These are phyloP conservation scores for Psittacula echo DNA, from an alignment of 2,797 vertebrate genomes.

Conservation along the genomic window DNA sequence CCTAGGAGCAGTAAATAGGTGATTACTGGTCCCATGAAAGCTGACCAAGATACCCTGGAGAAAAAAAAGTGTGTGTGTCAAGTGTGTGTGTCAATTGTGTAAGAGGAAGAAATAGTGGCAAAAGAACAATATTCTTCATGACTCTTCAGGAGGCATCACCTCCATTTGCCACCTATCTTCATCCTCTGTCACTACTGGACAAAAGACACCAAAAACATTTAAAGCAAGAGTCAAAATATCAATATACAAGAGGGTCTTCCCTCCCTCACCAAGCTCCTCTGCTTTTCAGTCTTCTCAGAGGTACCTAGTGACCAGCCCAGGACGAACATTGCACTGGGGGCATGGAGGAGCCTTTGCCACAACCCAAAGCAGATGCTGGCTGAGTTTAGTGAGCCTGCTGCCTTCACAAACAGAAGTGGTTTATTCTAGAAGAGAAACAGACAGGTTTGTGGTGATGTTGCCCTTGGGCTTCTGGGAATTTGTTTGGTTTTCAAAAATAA, in stretches of 20 bases:
- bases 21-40: background rate
- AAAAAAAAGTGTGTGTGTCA: background rate
- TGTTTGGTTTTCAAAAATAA: constrained; percentile 64
- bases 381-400: background rate
- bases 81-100: background rate
- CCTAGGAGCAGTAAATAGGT: background rate
- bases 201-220: background rate
- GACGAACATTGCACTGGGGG: background rate
- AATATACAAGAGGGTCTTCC: background rate
- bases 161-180: background rate
- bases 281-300: background rate
- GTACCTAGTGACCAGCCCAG: background rate
- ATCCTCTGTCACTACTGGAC: background rate
- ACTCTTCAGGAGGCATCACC: background rate
- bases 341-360: background rate
- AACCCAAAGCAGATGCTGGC: background rate
- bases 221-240: background rate
- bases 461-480: constrained; percentile 42
- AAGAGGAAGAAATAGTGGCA: background rate
- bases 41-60: background rate
- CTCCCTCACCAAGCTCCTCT: background rate
- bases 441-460: background rate
- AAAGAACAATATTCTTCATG: background rate
- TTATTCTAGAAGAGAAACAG: background rate
- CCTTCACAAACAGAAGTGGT: background rate